Evolutionary conservation across 2,797 vertebrate species (phyloP).

Genomic region (Neosilurus mollespiculum): DNA sequence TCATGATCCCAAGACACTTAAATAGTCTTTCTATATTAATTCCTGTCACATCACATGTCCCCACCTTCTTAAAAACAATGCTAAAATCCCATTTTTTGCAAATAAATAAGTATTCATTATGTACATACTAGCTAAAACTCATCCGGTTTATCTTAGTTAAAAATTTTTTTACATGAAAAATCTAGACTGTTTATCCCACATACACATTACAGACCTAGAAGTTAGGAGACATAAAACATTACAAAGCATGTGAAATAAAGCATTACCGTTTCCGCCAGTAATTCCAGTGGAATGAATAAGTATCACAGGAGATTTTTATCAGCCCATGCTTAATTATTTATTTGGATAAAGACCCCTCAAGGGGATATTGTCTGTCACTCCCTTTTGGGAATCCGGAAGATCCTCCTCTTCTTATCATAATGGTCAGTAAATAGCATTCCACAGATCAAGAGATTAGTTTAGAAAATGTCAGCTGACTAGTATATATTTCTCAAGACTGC

Average conservation of each 20-base stretch:
- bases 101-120: background rate
- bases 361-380: slow-evolving; percentile 59
- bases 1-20: background rate
- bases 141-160: background rate
- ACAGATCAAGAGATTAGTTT: slow-evolving; percentile 42
- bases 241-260: background rate
- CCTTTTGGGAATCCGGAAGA: slow-evolving; percentile 58
- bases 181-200: background rate
- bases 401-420: slow-evolving; percentile 62
- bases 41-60: background rate
- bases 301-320: slow-evolving; percentile 48
- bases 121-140: no score
- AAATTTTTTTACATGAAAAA: background rate
- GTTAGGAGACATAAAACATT: background rate
- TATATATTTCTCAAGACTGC: background rate
- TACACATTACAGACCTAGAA: no score
- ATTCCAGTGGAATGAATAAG: slow-evolving; percentile 47
- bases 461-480: slow-evolving; percentile 43
- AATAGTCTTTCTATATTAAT: background rate
- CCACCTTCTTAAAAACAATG: background rate
- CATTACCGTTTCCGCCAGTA: slow-evolving; percentile 1
- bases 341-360: slow-evolving; percentile 51
- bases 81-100: background rate
- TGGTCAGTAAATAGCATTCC: slow-evolving; percentile 74
- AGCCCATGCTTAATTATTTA: slow-evolving; percentile 62